Conservation (phyloP, 2,113 vertebrate species). For the Machaerirhynchus nigripectus region DNA sequence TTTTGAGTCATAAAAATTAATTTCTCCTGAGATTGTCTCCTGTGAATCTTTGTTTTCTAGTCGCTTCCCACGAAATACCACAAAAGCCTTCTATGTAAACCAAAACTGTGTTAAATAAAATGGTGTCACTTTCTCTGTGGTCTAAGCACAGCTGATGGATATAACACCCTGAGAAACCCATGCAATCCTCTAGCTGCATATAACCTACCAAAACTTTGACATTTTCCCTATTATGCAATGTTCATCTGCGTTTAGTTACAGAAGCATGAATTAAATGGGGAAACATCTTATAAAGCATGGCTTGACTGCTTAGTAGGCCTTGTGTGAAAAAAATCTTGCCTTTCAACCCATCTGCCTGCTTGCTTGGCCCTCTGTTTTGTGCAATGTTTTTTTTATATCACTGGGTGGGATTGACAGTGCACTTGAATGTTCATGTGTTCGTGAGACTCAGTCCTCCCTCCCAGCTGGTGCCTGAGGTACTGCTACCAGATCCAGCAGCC, state of each 20-base stretch:
- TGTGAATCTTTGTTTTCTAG: neutral
- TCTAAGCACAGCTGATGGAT: neutral
- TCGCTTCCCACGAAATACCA: neutral
- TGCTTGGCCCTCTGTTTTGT: neutral
- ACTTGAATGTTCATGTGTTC: neutral
- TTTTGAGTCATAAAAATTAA: neutral
- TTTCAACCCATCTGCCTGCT: neutral
- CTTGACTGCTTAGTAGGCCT: neutral
- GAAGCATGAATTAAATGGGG: neutral
- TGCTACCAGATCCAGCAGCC: neutral
- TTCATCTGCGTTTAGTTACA: neutral
- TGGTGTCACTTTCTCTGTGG: neutral
- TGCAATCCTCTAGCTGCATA: neutral
- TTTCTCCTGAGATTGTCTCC: neutral
- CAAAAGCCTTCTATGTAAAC: neutral
- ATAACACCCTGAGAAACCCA: neutral
- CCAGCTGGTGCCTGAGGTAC: neutral
- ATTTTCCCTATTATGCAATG: neutral
- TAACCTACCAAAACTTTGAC: neutral
- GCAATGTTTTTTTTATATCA: neutral
- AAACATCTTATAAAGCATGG: neutral
- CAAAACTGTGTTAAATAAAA: neutral
- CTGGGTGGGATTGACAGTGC: neutral
- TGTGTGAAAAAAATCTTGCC: neutral
- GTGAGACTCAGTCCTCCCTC: neutral